phyloP scores from a whole-genome alignment of 2,797 vertebrate genomes.

The Urophycis tenuis region DNA sequence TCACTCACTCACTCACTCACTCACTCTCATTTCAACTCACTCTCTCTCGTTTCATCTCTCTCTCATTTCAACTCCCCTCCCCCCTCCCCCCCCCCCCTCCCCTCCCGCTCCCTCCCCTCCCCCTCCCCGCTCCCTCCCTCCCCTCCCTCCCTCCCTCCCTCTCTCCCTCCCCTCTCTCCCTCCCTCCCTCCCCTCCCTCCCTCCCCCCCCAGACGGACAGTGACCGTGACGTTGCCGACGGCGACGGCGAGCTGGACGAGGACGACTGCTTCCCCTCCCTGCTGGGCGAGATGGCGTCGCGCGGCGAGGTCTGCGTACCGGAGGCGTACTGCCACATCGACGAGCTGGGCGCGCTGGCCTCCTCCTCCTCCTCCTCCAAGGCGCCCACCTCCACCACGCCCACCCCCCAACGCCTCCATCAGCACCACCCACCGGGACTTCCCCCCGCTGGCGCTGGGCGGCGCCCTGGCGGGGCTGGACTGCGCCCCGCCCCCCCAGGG shows the following conservation, averaged over 20 bases:
- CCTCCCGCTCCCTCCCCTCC: too few relatives aligned
- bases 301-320: constrained; percentile 73
- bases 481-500: too few relatives aligned
- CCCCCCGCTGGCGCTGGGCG: constrained; percentile 53
- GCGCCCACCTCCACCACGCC: constrained; percentile 57
- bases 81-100: too few relatives aligned
- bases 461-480: constrained; percentile 64
- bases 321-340: constrained; percentile 79
- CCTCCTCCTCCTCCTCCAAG: constrained; percentile 60
- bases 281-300: constrained; percentile 76
- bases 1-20: not conserved
- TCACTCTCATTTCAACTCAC: not conserved
- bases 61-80: too few relatives aligned
- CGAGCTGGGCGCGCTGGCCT: constrained; percentile 76
- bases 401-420: constrained; percentile 61
- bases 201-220: constrained; percentile 51
- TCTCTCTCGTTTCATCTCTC: too few relatives aligned
- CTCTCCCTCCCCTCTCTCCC: not conserved
- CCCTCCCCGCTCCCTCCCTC: constrained; percentile 1
- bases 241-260: constrained; percentile 71
- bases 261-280: constrained; percentile 86
- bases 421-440: constrained; percentile 65
- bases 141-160: constrained; percentile 4
- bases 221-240: constrained; percentile 50
- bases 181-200: constrained; percentile 8